Base-by-base conservation (phyloP, 1,140 invertebrate species). In the Cydia amplana region DNA sequence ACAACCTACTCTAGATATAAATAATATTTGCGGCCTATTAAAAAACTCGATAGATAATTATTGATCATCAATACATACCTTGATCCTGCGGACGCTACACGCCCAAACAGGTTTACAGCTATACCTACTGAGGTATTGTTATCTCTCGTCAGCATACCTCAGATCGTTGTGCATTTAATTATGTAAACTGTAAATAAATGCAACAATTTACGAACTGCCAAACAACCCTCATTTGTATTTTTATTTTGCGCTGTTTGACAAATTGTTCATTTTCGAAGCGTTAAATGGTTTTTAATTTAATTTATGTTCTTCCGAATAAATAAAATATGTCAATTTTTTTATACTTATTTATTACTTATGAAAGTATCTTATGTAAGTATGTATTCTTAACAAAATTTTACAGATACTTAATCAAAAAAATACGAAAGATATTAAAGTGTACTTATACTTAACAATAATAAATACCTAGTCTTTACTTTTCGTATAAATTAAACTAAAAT, bases 81-180 rank as follows among this genome's bases (percentile, higher is more conserved):
- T 49, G 20, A n/a, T 25, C 81, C 73, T 87, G 84, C 80, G 51
- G 72, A 83, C 85, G 73, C 60, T 88, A 85, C 83, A 23, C 20
- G 64, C 77, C 64, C 72, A 84, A 87, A 87, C 86, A 49, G 85
- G 85, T 89, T 87, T 82, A 64, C 63, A 76, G 79, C 74, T 83
- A 84, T 87, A 85, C 79, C 77, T 82, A 78, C 78, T 82, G 84
- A 87, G 80, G 80, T 81, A 83, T 84, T 84, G 83, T 85, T 85
- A 85, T 86, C 83, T 85, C 60, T 78, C 77, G 82, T 85, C 84
- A 79, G 81, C 89, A 86, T 89, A 86, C 83, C 84, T 83, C 55
- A 85, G 67, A 87, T 84, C 85, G 79, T 83, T 82, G 84, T 83
- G 80, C 80, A 85, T 87, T 80, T 86, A 82, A 84, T 86, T 86